These are phyloP conservation scores for Lagopus leucura DNA, from an alignment of 2,113 vertebrate species.

Conservation along the genomic window DNA sequence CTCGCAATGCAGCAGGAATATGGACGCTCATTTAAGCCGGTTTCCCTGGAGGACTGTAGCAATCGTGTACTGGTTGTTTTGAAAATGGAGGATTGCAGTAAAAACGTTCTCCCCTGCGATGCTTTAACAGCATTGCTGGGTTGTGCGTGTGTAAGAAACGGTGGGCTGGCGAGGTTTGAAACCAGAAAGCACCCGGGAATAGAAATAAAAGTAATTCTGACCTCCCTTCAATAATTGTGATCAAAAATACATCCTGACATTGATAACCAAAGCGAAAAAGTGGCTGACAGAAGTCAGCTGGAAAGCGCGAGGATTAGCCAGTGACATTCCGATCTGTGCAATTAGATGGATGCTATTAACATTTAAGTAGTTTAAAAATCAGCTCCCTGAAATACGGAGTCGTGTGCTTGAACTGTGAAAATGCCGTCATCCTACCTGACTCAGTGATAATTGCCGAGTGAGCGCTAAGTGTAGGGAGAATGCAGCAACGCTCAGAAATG, in stretches of 20 bases:
- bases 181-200: background rate
- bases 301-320: conserved; percentile 48
- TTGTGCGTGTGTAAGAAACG: conserved; percentile 29
- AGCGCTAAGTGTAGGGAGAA: conserved; percentile 60
- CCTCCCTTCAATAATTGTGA: conserved; percentile 27
- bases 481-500: conserved; percentile 42
- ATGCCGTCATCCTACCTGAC: conserved; percentile 66
- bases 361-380: conserved; percentile 70
- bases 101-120: conserved; percentile 29
- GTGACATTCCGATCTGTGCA: conserved; percentile 65
- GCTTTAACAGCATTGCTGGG: conserved; percentile 1
- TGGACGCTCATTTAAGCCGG: background rate
- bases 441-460: conserved; percentile 73
- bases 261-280: conserved; percentile 32
- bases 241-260: conserved; percentile 57
- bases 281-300: conserved; percentile 53
- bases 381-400: conserved; percentile 52
- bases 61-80: conserved; percentile 41
- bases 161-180: conserved; percentile 5
- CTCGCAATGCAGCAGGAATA: conserved; percentile 6
- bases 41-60: conserved; percentile 28
- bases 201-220: conserved; percentile 52
- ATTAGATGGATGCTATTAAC: conserved; percentile 66
- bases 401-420: conserved; percentile 61
- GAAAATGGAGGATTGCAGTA: conserved; percentile 54